Evolutionary conservation across 1,140 invertebrate species (phyloP), one percentile per base, ranked within the genome.

Genomic region (Hirudo medicinalis): DNA sequence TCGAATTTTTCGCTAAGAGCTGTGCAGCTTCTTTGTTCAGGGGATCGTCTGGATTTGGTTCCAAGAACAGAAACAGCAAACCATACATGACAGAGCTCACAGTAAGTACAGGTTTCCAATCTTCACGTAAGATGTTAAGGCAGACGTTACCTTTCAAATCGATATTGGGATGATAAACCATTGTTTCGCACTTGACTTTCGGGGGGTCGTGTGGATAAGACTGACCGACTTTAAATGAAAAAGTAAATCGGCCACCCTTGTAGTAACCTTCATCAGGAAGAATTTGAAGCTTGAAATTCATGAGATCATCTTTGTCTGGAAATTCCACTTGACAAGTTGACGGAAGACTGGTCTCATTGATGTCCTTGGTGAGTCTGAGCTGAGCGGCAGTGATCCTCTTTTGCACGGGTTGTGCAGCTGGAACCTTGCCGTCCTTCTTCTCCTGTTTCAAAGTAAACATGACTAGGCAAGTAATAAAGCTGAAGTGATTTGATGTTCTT

Each of bases 1-100:
- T 86, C 80, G 91, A 85, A 82, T 97, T 97, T 78, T 88, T 93
- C 80, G 94, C 92, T 71, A 98, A 85, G 49, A 97, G 91, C 81
- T 97, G 93, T 29, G 95, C 95, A n/a, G 95, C 95, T 84, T 98
- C 94, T 85, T 97, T 97, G 81, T 98, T 98, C 71, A 98, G 81
- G 36, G 94, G 95, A 85, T 98, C 95, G 84, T 98, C 94, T 20
- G 94, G 92, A 84, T 97, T 98, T 66, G 95, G 95, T 85, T 98
- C 95, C 86, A 97, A 84, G 80, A 98, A 97, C 76, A 97, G 87
- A 87, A 95, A 97, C 80, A 97, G 94, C 75, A 98, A 86, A 75
- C 94, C 94, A 86, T 97, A 97, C 66, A 98, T 91, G 83, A 98
- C 93, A 72, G 94, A 94, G 82, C 94, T 97, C 75, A 98, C 92